Base-by-base conservation (phyloP, 2,113 vertebrate genomes). In the Donacobius atricapilla region DNA sequence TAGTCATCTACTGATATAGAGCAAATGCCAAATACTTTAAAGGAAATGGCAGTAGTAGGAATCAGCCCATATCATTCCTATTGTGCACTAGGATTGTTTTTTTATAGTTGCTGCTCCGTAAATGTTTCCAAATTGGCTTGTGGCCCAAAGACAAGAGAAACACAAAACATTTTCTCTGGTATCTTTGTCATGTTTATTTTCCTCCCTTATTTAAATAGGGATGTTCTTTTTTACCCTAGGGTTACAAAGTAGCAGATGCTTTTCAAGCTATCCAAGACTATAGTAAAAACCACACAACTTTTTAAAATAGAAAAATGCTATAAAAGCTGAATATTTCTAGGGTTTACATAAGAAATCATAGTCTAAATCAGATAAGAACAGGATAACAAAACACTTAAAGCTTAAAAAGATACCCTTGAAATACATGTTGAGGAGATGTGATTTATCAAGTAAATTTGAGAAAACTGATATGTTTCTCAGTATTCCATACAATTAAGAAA, bases 91-190 rank as follows among this genome's bases (percentile, higher is more conserved):
- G 30, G 54, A 11, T 57, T 83, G 71, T 51, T 83, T 77, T 77
- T 88, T 68, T 20, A 40, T 23, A 71, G 63, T 42, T 93, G 31
- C 50, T 93, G 44, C 39, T 90, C 48, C 0, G 0, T 63, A 48
- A 64, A 76, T 12, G 7, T 86, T 93, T 93, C 87, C 66, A 72
- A 77, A 80, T 73, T 96, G 86, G 83, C 88, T 82, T 73, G 58
- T 40, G 63, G 73, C 81, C 90, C 58, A 93, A 75, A 85, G 44
- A 80, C 11, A 71, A 83, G 58, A 89, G 53, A 78, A 83, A 73
- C 31, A 81, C 66, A 94, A 61, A 58, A 7, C 60, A 54, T 75
- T 81, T 87, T 70, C 51, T 80, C 66, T 12, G 16, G 16, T 88
- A 61, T 33, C 63, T 85, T 80, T 61, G 60, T 77, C 42, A 68